Percentiles rank a stretch among this genome's conserved stretches.
Conservation (phyloP, 2,888 invertebrate species). For the Cataglyphis rosenhaueri region DNA sequence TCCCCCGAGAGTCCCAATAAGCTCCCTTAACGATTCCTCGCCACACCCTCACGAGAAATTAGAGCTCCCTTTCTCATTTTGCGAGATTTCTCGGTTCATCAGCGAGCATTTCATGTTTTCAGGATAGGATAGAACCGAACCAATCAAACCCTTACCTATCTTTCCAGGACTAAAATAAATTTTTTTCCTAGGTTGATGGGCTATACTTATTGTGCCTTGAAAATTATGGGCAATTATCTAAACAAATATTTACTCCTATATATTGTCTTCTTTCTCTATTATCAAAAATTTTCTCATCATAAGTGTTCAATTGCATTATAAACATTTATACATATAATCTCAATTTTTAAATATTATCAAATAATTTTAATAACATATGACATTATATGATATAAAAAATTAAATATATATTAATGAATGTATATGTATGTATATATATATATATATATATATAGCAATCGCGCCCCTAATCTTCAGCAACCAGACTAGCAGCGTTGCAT, state of each 20-base stretch:
- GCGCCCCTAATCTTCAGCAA: slow-evolving; percentile 58
- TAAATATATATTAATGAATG: neutral
- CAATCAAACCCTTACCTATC: slow-evolving; percentile 39
- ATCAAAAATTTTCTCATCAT: slow-evolving; percentile 9
- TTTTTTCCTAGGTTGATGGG: neutral
- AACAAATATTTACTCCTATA: slow-evolving; percentile 36
- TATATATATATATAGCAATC: neutral
- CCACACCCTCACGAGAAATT: slow-evolving; percentile 73
- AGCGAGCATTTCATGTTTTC: slow-evolving; percentile 34
- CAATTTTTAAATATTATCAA: neutral
- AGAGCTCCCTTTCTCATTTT: slow-evolving; percentile 62
- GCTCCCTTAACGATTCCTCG: slow-evolving; percentile 69
- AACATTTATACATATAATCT: neutral
- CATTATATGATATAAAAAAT: neutral
- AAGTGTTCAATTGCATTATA: neutral
- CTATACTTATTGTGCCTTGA: slow-evolving; percentile 37
- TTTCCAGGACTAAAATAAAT: slow-evolving; percentile 17
- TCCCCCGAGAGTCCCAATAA: slow-evolving; percentile 53
- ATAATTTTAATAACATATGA: neutral
- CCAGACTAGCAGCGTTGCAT: slow-evolving; percentile 59
- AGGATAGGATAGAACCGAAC: slow-evolving; percentile 35
- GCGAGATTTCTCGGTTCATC: slow-evolving; percentile 68
- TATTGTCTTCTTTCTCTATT: neutral
- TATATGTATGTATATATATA: neutral
- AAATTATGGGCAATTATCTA: slow-evolving; percentile 19